These are phyloP conservation scores for Meles meles DNA, from an alignment of 2,113 vertebrate genomes.

Conservation along the genomic window DNA sequence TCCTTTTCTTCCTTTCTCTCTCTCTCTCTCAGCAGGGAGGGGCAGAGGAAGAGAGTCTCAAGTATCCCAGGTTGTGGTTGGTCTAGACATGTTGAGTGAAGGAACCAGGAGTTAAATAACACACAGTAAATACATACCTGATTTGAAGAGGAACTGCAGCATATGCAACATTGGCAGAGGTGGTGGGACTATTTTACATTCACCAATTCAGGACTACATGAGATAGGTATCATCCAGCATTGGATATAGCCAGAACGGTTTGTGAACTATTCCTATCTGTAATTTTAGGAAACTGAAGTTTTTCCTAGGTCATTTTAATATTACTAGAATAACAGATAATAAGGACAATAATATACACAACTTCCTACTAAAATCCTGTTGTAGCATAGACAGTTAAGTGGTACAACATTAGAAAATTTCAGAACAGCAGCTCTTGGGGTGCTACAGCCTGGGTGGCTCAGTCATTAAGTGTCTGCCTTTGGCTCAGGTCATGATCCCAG, in stretches of 20 bases:
- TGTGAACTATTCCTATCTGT: background rate
- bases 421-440: background rate
- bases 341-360: background rate
- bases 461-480: too few species aligned
- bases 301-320: background rate
- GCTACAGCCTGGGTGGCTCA: too few species aligned
- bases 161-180: background rate
- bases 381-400: background rate
- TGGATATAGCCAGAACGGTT: background rate
- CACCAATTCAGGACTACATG: background rate
- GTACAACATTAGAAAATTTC: background rate
- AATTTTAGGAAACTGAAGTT: background rate
- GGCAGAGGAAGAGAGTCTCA: too few species aligned
- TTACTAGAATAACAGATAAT: background rate
- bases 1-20: too few species aligned
- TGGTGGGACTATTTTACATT: background rate
- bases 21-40: too few species aligned
- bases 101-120: background rate
- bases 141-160: background rate
- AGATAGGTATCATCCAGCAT: background rate
- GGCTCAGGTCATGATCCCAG: too few species aligned
- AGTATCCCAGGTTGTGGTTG: background rate
- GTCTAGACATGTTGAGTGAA: background rate
- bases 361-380: background rate
- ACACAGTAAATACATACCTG: background rate